Percentiles rank a stretch among this genome's conserved stretches.
These are phyloP conservation scores for Nymphalis io DNA, from an alignment of 1,140 invertebrate genomes.

Conservation along the genomic window DNA sequence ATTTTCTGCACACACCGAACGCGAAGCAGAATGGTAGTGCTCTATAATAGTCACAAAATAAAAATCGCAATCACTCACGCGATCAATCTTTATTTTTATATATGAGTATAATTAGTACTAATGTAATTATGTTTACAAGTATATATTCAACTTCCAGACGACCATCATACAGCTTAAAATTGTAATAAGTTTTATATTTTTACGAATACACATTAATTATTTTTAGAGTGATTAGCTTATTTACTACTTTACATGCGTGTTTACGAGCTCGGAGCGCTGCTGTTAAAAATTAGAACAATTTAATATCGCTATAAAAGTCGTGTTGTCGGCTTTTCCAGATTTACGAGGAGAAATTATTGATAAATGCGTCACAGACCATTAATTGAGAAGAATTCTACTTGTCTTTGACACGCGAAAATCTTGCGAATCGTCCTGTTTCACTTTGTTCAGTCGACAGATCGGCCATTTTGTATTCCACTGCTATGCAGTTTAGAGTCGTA, in stretches of 20 bases:
- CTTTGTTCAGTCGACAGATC: background rate
- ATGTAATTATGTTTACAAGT: no score
- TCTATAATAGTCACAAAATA: no score
- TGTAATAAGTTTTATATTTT: background rate
- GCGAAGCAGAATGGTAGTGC: no score
- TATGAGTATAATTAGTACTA: no score
- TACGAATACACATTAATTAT: background rate
- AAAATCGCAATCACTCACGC: no score
- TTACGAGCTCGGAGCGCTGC: background rate
- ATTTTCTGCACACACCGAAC: no score
- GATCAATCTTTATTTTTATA: no score
- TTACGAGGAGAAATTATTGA: constrained; percentile 20
- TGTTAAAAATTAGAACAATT: constrained; percentile 17
- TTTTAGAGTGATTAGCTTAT: background rate
- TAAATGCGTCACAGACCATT: constrained; percentile 8
- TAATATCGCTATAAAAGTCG: constrained; percentile 11
- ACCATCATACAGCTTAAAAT: no score
- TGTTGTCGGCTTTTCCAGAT: background rate
- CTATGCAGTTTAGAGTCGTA: no score
- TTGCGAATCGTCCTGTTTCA: background rate
- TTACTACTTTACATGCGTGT: constrained; percentile 6
- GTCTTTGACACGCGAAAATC: constrained; percentile 5
- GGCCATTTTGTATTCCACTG: no score
- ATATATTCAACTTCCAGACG: no score
- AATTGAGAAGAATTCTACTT: constrained; percentile 6